phyloP scores from a whole-genome alignment of 2,888 invertebrate genomes.

The Apoda limacodes region DNA sequence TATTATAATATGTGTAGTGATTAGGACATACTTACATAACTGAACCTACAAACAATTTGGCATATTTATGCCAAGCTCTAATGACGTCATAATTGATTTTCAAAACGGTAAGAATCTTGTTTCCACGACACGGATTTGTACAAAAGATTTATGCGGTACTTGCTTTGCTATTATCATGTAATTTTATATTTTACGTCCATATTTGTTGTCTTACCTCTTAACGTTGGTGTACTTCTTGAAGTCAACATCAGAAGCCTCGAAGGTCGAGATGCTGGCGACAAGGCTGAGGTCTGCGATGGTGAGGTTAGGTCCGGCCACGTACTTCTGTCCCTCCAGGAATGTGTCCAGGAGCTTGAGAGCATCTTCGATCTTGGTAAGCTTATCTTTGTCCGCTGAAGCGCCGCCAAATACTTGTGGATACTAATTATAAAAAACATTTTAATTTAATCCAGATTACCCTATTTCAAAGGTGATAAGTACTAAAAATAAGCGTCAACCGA shows the following conservation, averaged over 20 bases:
- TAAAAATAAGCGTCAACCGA: too few species aligned
- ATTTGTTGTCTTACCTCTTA: slow-evolving; percentile 51
- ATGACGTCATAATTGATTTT: too few species aligned
- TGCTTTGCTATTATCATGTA: not conserved
- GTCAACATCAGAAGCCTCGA: slow-evolving; percentile 76
- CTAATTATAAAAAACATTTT: too few species aligned
- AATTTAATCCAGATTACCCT: too few species aligned
- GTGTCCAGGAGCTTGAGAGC: slow-evolving; percentile 76
- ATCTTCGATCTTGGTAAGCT: slow-evolving; percentile 75
- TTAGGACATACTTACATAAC: too few species aligned
- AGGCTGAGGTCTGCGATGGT: slow-evolving; percentile 84
- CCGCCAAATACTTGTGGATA: slow-evolving; percentile 74
- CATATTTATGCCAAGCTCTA: too few species aligned
- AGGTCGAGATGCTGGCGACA: slow-evolving; percentile 75
- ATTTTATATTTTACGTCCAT: not conserved
- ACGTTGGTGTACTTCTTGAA: slow-evolving; percentile 77
- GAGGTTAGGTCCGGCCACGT: slow-evolving; percentile 76
- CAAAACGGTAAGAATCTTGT: too few species aligned
- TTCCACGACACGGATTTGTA: not conserved
- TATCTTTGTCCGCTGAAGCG: slow-evolving; percentile 73
- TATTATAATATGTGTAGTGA: too few species aligned
- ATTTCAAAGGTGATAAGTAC: too few species aligned
- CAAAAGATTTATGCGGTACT: not conserved
- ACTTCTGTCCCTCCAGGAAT: slow-evolving; percentile 78
- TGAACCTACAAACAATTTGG: too few species aligned